Evolutionary conservation across 2,113 vertebrate genomes (phyloP).

Genomic region (Pseudopipra pipra): DNA sequence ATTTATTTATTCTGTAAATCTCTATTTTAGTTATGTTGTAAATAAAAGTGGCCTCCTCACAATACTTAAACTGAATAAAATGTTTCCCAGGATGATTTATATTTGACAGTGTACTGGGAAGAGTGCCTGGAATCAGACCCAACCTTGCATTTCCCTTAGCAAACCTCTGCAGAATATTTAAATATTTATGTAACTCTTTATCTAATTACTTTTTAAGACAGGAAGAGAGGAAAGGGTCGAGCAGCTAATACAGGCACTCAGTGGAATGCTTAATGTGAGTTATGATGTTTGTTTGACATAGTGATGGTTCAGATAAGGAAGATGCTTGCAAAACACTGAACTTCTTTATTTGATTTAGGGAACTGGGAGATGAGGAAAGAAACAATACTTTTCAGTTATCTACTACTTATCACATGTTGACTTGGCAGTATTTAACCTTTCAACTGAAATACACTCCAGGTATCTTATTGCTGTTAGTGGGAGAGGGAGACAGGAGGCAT

Average conservation of each 20-base stretch:
- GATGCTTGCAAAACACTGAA: not conserved
- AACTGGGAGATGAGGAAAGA: not conserved
- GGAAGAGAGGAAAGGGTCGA: slow-evolving; percentile 16
- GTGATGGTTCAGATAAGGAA: not conserved
- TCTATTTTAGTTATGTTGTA: not conserved
- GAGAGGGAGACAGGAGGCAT: not conserved
- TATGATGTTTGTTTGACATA: not conserved
- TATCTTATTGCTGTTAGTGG: not conserved
- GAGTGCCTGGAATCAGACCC: not conserved
- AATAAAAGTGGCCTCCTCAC: not conserved
- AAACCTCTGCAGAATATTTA: slow-evolving; percentile 17
- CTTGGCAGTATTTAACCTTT: not conserved
- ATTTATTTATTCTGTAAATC: not conserved
- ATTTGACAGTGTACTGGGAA: slow-evolving; percentile 30
- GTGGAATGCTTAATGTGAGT: slow-evolving; percentile 12
- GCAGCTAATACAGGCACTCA: slow-evolving; percentile 28
- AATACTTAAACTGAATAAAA: slow-evolving; percentile 16
- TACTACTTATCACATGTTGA: not conserved
- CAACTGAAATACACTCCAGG: not conserved
- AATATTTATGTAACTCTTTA: slow-evolving; percentile 51
- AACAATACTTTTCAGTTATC: not conserved
- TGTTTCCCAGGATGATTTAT: slow-evolving; percentile 46
- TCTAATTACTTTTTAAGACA: slow-evolving; percentile 43
- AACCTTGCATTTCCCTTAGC: slow-evolving; percentile 1
- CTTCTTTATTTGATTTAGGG: not conserved